These are phyloP conservation scores for Barnardius zonarius DNA, from an alignment of 2,113 vertebrate species.

Conservation along the genomic window DNA sequence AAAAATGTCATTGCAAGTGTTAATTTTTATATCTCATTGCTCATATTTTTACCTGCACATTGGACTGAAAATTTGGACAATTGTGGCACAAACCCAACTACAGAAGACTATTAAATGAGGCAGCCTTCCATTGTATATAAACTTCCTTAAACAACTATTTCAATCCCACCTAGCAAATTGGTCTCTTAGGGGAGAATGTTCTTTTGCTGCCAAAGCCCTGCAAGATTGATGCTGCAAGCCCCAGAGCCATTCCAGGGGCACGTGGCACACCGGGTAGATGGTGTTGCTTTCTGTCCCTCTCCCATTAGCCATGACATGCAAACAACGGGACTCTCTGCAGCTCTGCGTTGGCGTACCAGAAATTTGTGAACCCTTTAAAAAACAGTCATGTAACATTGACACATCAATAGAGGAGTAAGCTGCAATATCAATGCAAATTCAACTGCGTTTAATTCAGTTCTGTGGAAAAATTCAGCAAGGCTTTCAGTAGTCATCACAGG, in stretches of 20 bases:
- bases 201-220: neutral
- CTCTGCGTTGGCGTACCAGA: rapidly evolving
- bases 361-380: neutral
- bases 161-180: neutral
- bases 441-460: neutral
- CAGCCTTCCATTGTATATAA: neutral
- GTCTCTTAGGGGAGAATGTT: neutral
- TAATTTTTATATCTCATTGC: neutral
- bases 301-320: neutral
- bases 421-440: neutral
- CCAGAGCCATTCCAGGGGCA: neutral
- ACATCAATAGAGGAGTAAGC: neutral
- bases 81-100: neutral
- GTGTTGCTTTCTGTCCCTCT: neutral
- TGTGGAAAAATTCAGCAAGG: neutral
- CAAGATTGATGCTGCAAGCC: neutral
- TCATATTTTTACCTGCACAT: neutral
- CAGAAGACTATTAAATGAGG: neutral
- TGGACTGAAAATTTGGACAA: neutral
- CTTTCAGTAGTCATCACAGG: neutral
- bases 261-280: rapidly evolving
- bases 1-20: neutral
- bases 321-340: neutral
- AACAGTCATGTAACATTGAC: neutral
- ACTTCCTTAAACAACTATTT: neutral